Percentiles rank a stretch among this genome's conserved stretches.
Evolutionary conservation across 2,797 vertebrate genomes (phyloP).

Genomic region (Ceyx erithaca): DNA sequence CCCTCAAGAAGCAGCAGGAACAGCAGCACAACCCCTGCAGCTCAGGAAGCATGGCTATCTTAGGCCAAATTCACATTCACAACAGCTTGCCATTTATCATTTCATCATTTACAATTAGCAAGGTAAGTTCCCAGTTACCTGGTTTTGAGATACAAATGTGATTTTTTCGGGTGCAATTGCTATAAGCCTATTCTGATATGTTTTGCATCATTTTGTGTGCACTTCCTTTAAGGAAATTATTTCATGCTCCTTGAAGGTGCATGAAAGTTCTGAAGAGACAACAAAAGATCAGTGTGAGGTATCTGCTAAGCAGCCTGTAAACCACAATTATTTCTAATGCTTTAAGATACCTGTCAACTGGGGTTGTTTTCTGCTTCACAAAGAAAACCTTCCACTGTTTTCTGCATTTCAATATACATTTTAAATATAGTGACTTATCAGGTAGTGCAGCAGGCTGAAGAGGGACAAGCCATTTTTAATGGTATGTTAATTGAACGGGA

Average conservation of each 20-base stretch:
- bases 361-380: conserved; percentile 46
- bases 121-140: conserved; percentile 10
- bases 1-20: background rate
- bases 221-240: conserved; percentile 41
- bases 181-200: conserved; percentile 19
- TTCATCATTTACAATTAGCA: background rate
- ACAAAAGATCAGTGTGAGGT: background rate
- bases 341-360: conserved; percentile 23
- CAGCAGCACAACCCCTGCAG: background rate
- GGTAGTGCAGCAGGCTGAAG: conserved; percentile 54
- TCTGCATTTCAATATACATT: conserved; percentile 66
- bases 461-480: conserved; percentile 70
- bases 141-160: conserved; percentile 55
- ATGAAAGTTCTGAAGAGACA: conserved; percentile 40
- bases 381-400: conserved; percentile 60
- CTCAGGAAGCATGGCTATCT: background rate
- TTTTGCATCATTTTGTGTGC: conserved; percentile 48
- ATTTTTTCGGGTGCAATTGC: conserved; percentile 28
- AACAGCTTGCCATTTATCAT: no score
- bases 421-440: conserved; percentile 66
- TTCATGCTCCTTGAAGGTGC: conserved; percentile 52
- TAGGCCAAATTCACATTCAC: background rate
- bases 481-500: conserved; percentile 75
- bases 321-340: conserved; percentile 31
- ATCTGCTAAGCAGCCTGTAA: conserved; percentile 27